phyloP scores from a whole-genome alignment of 35 echinoderm and acorn worm species.

The Apostichopus japonicus region DNA sequence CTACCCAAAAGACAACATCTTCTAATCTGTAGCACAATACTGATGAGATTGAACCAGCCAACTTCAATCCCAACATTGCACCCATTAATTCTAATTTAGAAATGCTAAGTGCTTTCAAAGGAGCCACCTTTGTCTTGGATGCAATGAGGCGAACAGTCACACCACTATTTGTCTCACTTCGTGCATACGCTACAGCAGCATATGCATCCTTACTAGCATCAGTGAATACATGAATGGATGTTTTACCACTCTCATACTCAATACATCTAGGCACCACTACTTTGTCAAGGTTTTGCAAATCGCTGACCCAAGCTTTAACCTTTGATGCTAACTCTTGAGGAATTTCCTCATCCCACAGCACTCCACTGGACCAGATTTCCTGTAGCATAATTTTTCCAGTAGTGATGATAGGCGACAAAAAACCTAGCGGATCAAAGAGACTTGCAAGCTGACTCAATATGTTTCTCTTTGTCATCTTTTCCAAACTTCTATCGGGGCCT shows the following conservation, averaged over 20 bases:
- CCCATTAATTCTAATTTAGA: conserved; percentile 46
- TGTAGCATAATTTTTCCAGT: no score
- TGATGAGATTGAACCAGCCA: conserved; percentile 14
- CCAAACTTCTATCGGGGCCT: no score
- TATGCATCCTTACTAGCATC: conserved; percentile 47
- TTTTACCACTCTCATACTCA: background rate
- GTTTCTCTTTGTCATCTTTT: no score
- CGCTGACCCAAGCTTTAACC: no score
- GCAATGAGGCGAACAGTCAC: no score
- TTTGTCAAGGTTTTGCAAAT: conserved; percentile 21
- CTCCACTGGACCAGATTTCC: no score
- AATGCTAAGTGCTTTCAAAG: conserved; percentile 39
- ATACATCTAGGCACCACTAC: conserved; percentile 34
- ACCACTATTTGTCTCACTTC: background rate
- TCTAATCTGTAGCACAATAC: background rate
- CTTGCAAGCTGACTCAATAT: no score
- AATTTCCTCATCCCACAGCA: no score
- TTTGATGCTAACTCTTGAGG: no score
- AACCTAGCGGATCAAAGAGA: no score
- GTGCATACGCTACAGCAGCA: conserved; percentile 37
- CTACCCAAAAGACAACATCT: conserved; percentile 19
- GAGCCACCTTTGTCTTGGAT: conserved; percentile 16
- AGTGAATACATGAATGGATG: conserved; percentile 33
- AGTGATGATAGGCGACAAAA: no score
- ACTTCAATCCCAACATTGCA: conserved; percentile 4